Evolutionary conservation across 2,797 vertebrate species (phyloP), one percentile per base, ranked within the genome.

Genomic region (Australoheros facetus): DNA sequence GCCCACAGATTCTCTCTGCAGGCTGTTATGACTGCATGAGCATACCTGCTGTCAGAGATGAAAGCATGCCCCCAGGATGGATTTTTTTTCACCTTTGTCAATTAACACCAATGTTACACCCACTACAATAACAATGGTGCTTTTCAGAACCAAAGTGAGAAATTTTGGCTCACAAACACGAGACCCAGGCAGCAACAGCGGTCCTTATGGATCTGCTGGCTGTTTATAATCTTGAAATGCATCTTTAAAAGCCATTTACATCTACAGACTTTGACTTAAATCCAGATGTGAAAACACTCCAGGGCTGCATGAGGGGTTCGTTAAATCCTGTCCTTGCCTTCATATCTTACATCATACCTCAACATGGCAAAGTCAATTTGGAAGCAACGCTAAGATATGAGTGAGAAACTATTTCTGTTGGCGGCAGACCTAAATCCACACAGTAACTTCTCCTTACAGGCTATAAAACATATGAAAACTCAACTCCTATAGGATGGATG

Each of bases 21-120:
- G 94, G 94, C 93, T 95, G 91, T 94, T 95, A 86, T 94, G 93
- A 83, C 94, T 94, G 88, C 88, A 79, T 90, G 89, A 94, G 89
- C 84, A 69, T 92, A 94, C 92, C 91, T 82, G 81, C 92, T 92
- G 93, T 93, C 93, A 93, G 70, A 84, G 94, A 96, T 95, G 91
- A 96, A 96, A 96, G 95, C 89, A 16, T 87, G 85, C 92, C 94
- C 91, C 92, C 80, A 92, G 94, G 93, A 93, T 77, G 79, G 87
- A 77, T 60, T 81, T 86, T 26, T 83, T 77, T 42, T 4, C 81
- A 90, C 85, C 75, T 92, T 93, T 93, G 92, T 93, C 92, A 94
- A 94, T 95, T 95, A 94, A 92, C 86, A 80, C 83, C 86, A 88
- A 94, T 91, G 94, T 93, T 93, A 94, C 94, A 95, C 95, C 95